phyloP scores from a whole-genome alignment of 2,888 invertebrate species.

The Sisyra terminalis region DNA sequence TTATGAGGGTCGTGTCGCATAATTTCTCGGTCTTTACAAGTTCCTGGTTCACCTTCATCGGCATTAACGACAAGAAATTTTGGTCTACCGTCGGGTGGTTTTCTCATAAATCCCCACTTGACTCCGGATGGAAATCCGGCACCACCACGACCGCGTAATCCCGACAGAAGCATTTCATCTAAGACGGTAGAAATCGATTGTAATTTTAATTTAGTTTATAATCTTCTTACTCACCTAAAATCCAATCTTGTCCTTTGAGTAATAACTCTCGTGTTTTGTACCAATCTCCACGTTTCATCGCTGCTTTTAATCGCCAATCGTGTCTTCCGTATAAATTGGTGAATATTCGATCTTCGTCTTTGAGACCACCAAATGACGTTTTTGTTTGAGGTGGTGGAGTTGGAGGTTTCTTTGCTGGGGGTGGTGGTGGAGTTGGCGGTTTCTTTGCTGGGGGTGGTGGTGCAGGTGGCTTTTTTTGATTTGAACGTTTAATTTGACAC shows the following conservation, averaged over 20 bases:
- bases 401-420: too few relatives aligned
- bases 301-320: slow-evolving; percentile 92
- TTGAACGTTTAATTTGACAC: slow-evolving; percentile 2
- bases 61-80: slow-evolving; percentile 98
- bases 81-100: slow-evolving; percentile 90
- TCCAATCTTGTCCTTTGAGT: slow-evolving; percentile 90
- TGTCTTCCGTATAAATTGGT: slow-evolving; percentile 97
- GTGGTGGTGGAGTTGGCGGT: slow-evolving; percentile 31
- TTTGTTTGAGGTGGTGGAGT: slow-evolving; percentile 44
- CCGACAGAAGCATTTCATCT: slow-evolving; percentile 90
- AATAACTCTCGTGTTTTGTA: slow-evolving; percentile 97
- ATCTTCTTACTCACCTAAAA: slow-evolving; percentile 49
- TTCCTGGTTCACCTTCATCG: slow-evolving; percentile 98
- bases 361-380: slow-evolving; percentile 63
- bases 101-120: slow-evolving; percentile 99
- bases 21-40: slow-evolving; percentile 98
- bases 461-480: slow-evolving; percentile 20
- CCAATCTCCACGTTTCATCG: slow-evolving; percentile 88
- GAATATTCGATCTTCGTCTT: slow-evolving; percentile 90
- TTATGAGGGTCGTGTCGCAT: slow-evolving; percentile 99
- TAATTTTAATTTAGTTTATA: neutral
- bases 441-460: too few relatives aligned
- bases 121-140: slow-evolving; percentile 99
- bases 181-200: slow-evolving; percentile 14
- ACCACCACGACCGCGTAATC: slow-evolving; percentile 93